Evolutionary conservation across 2,113 vertebrate species (phyloP).

Genomic region (Camelus bactrianus): DNA sequence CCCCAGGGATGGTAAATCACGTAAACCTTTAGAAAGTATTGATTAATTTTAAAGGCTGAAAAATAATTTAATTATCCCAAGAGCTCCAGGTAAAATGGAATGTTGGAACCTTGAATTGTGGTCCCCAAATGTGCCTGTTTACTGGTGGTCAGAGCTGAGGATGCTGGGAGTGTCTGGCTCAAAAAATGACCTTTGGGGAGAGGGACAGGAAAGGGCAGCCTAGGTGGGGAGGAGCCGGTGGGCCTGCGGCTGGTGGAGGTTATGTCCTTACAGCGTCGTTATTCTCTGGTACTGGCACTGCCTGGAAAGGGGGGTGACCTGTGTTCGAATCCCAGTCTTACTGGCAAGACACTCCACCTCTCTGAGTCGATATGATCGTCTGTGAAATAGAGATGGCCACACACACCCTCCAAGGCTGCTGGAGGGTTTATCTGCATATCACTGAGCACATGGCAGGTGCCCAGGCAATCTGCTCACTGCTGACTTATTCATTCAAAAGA

Average conservation of each 20-base stretch:
- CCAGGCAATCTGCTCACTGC: too few relatives aligned
- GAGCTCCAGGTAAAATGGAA: background rate
- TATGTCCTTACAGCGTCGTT: background rate
- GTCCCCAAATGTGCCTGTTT: background rate
- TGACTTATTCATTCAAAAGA: background rate
- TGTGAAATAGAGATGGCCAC: background rate
- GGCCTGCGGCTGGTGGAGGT: accelerated
- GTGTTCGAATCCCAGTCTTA: background rate
- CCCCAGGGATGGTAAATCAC: constrained; percentile 54
- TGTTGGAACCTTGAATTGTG: accelerated
- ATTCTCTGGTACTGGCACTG: accelerated
- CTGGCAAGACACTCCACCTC: background rate
- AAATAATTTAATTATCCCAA: background rate
- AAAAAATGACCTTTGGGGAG: background rate
- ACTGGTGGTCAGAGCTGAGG: background rate
- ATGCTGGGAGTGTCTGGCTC: accelerated
- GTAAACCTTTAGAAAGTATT: background rate
- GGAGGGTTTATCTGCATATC: background rate
- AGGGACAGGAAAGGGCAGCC: background rate
- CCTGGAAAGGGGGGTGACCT: background rate
- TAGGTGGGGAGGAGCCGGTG: background rate
- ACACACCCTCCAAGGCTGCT: too few relatives aligned
- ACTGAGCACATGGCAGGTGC: accelerated
- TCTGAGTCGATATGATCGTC: background rate
- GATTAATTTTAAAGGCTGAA: constrained; percentile 63